Evolutionary conservation across 92 coral and sea anemone genomes (phyloP), one percentile per base, ranked within the genome.

Genomic region (Parazoanthus darwini): DNA sequence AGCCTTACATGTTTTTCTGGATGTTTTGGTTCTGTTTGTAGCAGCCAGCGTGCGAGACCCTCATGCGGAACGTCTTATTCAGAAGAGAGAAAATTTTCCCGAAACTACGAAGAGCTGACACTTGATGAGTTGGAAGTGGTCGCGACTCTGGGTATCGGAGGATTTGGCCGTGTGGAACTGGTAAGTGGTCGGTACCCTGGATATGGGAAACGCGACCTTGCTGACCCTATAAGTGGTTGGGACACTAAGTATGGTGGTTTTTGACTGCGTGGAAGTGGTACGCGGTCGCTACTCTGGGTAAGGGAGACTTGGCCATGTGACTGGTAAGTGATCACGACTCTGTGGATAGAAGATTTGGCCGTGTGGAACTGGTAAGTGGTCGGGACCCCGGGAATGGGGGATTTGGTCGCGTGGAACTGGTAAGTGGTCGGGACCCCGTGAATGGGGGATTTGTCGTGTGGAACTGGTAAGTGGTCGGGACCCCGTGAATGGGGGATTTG

Each of bases 361-460:
- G 51, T 7, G 87, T 83, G 15, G 87, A 83, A 70, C 87, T 83
- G 87, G 78, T 83, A 29, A 66, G 66, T 46, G 43, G 2, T 44
- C 8, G 13, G 6, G 11, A 46, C 51, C 51, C 51, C 5, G 4
- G 72, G n/a, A 16, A 66, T 3, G 29, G 29, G 72, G 72, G 5
- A 39, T 39, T 39, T 39, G 42, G 42, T 4, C 4, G 42, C 4
- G 1, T 39, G 42, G 42, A 39, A 39, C 42, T 39, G 42, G 42
- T 39, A 39, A 39, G 42, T 39, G 42, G 42, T 39, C 42, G 42
- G 42, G 42, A 39, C 42, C 42, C 42, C 4, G 42, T 39, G 42
- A 39, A 39, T 39, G 99, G 98, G 1, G 98, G 99, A 86, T 95
- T 97, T 94, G 99, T 98, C 42, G 99, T 18, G 97, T 94, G 77